These are phyloP conservation scores for Miltochrista miniata DNA, from an alignment of 2,888 invertebrate species.

Conservation along the genomic window DNA sequence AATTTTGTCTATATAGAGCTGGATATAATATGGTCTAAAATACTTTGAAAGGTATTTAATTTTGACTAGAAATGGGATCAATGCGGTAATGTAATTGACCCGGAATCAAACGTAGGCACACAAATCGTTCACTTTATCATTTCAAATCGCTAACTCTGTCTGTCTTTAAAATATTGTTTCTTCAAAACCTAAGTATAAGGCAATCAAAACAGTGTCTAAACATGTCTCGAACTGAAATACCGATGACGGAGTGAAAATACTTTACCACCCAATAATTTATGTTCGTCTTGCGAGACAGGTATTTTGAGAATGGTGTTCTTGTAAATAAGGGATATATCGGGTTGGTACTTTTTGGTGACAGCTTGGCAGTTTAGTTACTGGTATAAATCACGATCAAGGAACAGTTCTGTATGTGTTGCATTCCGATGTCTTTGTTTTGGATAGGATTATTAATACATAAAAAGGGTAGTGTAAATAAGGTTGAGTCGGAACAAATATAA, in stretches of 20 bases:
- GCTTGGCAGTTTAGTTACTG: background rate
- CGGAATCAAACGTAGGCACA: no score
- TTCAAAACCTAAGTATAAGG: slow-evolving; percentile 32
- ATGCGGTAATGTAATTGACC: no score
- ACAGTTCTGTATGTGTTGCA: no score
- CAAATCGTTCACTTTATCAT: no score
- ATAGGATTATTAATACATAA: no score
- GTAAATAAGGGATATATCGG: slow-evolving; percentile 24
- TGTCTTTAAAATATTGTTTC: background rate
- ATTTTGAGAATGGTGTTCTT: slow-evolving; percentile 35
- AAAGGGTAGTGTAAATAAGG: no score
- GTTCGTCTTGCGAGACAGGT: slow-evolving; percentile 12
- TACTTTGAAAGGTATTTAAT: no score
- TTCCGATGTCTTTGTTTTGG: no score
- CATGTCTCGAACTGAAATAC: slow-evolving; percentile 33
- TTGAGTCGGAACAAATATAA: no score
- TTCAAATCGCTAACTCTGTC: background rate
- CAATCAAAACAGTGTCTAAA: slow-evolving; percentile 31
- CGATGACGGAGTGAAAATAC: slow-evolving; percentile 24
- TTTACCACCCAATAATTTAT: slow-evolving; percentile 29
- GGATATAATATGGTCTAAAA: no score
- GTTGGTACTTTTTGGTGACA: background rate
- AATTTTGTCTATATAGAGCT: no score
- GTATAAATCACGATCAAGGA: background rate
- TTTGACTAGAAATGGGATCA: no score